Evolutionary conservation across 2,888 invertebrate species (phyloP).

Genomic region (Megamerina dolium): DNA sequence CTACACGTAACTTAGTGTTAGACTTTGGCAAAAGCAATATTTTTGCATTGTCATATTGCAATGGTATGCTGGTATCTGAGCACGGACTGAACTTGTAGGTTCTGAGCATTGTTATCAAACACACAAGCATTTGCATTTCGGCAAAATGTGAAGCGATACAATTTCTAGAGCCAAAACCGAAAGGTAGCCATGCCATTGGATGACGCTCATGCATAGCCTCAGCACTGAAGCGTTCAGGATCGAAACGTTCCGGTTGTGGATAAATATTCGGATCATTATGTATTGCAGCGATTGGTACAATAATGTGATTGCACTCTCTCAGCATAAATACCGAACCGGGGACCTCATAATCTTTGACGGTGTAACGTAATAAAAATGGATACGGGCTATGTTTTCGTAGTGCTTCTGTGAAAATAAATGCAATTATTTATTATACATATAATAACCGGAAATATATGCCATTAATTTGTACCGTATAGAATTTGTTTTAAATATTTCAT

Average conservation of each 20-base stretch:
- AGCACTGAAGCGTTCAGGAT: conserved; percentile 56
- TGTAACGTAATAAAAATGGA: conserved; percentile 34
- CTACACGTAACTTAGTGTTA: conserved; percentile 26
- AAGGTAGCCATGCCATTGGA: conserved; percentile 37
- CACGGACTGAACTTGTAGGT: conserved; percentile 31
- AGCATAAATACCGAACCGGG: conserved; percentile 37
- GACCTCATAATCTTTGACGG: conserved; percentile 36
- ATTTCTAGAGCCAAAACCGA: conserved; percentile 36
- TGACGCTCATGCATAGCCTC: conserved; percentile 53
- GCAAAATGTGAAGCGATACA: conserved; percentile 36
- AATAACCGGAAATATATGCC: neutral
- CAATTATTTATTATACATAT: neutral
- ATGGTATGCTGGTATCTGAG: conserved; percentile 30
- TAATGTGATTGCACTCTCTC: conserved; percentile 31
- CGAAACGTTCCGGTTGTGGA: conserved; percentile 56
- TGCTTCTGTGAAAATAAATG: conserved; percentile 42
- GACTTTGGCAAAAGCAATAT: conserved; percentile 31
- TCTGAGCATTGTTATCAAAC: conserved; percentile 30
- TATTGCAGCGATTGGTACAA: conserved; percentile 49
- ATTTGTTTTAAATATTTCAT: conserved; percentile 37
- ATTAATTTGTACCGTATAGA: conserved; percentile 33
- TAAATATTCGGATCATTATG: conserved; percentile 53
- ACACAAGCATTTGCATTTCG: conserved; percentile 33
- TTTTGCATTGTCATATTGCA: conserved; percentile 30
- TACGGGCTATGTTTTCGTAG: conserved; percentile 51